Evolutionary conservation across 2,797 vertebrate genomes (phyloP).

Genomic region (Peromyscus aztecus): DNA sequence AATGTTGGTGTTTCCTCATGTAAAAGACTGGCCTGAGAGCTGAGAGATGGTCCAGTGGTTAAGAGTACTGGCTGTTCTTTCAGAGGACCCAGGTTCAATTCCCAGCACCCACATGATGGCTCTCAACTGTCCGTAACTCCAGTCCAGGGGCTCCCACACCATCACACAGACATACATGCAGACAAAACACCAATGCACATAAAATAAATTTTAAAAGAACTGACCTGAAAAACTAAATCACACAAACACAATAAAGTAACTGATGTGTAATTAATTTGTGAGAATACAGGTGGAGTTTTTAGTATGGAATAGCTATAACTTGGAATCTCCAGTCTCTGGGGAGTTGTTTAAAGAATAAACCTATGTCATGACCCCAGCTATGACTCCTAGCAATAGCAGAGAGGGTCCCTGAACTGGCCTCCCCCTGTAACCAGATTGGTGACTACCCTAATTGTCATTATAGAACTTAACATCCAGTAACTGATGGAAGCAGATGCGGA

Average conservation of each 20-base stretch:
- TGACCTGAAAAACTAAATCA: not conserved
- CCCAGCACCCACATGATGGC: not conserved
- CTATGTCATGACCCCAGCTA: not conserved
- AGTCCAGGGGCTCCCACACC: not conserved
- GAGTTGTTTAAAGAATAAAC: not conserved
- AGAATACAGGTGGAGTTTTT: not conserved
- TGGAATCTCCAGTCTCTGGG: not conserved
- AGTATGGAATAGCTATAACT: not conserved
- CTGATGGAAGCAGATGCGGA: too few species aligned
- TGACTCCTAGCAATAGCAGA: too few species aligned
- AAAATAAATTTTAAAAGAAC: not conserved
- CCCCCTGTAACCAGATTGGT: too few species aligned
- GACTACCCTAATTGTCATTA: too few species aligned
- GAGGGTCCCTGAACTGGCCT: too few species aligned
- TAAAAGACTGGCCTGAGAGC: not conserved
- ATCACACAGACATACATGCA: not conserved
- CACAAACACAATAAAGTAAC: not conserved
- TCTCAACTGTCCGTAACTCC: not conserved
- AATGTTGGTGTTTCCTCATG: not conserved
- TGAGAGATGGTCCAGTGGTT: not conserved
- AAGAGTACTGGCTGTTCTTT: not conserved
- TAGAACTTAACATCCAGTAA: too few species aligned
- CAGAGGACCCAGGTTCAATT: not conserved
- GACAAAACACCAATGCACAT: not conserved
- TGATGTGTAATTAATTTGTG: not conserved